A percentile compares a stretch with the other conserved stretches of the same genome.
Conservation (phyloP, 2,888 invertebrate genomes). For the Gasteruption jaculator region DNA sequence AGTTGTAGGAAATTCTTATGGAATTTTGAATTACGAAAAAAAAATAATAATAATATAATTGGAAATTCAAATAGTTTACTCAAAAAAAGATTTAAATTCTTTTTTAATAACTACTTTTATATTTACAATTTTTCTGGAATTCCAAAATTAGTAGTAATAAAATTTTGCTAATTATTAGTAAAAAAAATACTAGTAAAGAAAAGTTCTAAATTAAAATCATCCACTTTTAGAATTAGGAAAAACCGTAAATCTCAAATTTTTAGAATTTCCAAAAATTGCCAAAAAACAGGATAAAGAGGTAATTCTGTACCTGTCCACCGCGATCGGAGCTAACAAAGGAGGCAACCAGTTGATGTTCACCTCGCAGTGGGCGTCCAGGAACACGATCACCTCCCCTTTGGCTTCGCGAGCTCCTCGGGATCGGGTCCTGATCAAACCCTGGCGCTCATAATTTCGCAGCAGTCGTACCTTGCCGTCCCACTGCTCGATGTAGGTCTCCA, state of each 20-base stretch:
- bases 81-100: too few species aligned
- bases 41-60: not conserved
- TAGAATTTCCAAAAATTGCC: too few species aligned
- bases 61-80: not conserved
- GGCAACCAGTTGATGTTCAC: conserved; percentile 96
- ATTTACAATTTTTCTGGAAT: too few species aligned
- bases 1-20: too few species aligned
- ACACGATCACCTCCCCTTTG: conserved; percentile 92
- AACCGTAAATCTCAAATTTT: too few species aligned
- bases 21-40: too few species aligned
- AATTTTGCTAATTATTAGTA: too few species aligned
- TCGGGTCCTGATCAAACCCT: conserved; percentile 90
- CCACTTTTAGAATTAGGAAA: too few species aligned
- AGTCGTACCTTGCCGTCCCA: conserved; percentile 88
- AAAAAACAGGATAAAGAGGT: conserved; percentile 1
- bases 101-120: too few species aligned
- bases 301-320: conserved; percentile 61
- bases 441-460: conserved; percentile 81
- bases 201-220: too few species aligned
- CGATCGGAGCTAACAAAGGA: conserved; percentile 91
- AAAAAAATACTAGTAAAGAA: too few species aligned
- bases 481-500: conserved; percentile 80
- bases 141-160: too few species aligned
- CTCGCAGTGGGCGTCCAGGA: conserved; percentile 97
- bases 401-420: conserved; percentile 89